Conservation (phyloP, 1,140 invertebrate species). For the Pogonus chalceus region DNA sequence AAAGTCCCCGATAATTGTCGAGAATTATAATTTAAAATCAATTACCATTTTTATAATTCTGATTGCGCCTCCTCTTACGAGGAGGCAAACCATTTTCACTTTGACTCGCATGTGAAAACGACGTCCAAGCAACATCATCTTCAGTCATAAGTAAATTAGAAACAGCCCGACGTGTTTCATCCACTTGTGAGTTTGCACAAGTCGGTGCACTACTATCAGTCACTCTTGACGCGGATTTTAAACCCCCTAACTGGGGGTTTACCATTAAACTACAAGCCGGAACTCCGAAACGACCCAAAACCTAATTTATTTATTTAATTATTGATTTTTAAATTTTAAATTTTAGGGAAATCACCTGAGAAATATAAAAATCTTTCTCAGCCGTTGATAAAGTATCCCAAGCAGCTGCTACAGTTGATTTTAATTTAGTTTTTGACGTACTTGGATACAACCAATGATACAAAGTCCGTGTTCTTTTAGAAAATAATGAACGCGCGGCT, state of each 20-base stretch:
- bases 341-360: slow-evolving; percentile 25
- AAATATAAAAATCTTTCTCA: slow-evolving; percentile 35
- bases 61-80: no score
- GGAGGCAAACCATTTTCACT: no score
- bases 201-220: no score
- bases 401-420: slow-evolving; percentile 25
- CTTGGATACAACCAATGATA: slow-evolving; percentile 36
- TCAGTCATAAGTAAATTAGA: neutral
- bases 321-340: no score
- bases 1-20: no score
- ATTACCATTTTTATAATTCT: no score
- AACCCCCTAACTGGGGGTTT: slow-evolving; percentile 30
- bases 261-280: slow-evolving; percentile 29
- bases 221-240: slow-evolving; percentile 18
- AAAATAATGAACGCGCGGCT: slow-evolving; percentile 33
- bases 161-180: neutral
- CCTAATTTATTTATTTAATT: slow-evolving; percentile 20
- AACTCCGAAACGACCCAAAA: slow-evolving; percentile 29
- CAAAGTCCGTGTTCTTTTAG: slow-evolving; percentile 34
- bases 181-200: neutral
- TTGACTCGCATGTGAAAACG: neutral
- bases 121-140: neutral
- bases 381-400: slow-evolving; percentile 29
- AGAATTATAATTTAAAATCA: no score
- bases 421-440: slow-evolving; percentile 30